Conservation (phyloP, 2,797 vertebrate genomes). For the Phylloscopus collybita region DNA sequence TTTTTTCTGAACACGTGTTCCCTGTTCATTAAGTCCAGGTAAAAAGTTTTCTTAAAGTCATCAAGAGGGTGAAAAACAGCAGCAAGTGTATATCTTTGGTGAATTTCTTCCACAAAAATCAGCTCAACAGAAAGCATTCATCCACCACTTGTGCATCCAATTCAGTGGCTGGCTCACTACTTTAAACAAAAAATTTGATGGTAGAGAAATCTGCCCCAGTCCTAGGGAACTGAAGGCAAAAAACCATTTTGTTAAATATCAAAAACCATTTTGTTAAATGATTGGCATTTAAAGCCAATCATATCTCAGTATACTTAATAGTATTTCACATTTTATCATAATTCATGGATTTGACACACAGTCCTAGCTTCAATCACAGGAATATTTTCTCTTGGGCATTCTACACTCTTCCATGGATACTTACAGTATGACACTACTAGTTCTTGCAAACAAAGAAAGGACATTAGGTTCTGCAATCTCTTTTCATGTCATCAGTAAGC, state of each 20-base stretch:
- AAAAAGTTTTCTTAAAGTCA: not conserved
- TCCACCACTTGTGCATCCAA: not conserved
- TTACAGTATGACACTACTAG: not conserved
- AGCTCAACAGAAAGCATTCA: not conserved
- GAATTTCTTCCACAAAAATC: not conserved
- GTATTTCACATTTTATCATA: not conserved
- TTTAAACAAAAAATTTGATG: not conserved
- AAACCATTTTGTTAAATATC: not conserved
- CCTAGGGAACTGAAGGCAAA: not conserved
- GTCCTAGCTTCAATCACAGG: not conserved
- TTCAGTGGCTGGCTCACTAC: not conserved
- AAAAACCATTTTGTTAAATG: not conserved
- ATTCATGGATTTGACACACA: not conserved
- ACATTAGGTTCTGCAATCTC: not conserved
- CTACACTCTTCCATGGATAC: not conserved
- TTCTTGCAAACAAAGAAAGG: fast-evolving
- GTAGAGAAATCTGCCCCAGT: not conserved
- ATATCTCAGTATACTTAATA: not conserved
- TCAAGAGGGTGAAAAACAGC: not conserved
- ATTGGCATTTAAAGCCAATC: not conserved
- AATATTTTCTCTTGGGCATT: not conserved
- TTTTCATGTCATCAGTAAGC: not conserved
- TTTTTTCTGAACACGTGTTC: not conserved
- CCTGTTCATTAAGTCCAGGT: not conserved
- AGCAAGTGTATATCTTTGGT: not conserved